Conservation (phyloP, 2,113 vertebrate genomes). For the Sitta europaea region DNA sequence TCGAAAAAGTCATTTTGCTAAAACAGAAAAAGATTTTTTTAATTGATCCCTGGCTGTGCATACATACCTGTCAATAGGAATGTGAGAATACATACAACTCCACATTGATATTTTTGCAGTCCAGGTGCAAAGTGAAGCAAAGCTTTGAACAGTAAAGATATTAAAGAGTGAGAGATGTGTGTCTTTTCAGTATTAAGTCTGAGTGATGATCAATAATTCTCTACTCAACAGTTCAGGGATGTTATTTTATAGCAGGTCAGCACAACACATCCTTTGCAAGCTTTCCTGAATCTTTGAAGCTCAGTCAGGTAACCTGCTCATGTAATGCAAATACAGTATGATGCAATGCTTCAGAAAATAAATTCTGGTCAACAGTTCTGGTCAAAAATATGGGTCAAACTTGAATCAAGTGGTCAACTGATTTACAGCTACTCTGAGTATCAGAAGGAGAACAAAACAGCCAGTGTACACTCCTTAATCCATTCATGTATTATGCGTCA, state of each 20-base stretch:
- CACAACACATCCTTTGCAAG: not conserved
- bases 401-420: not conserved
- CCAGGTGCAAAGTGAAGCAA: constrained; percentile 6
- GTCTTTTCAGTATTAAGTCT: not conserved
- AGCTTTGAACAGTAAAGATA: not conserved
- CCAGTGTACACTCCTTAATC: not conserved
- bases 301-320: not conserved
- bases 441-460: not conserved
- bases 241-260: not conserved
- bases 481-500: not conserved
- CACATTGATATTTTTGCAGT: not conserved
- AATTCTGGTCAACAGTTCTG: not conserved
- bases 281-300: not conserved
- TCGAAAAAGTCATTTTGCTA: not conserved
- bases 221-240: not conserved
- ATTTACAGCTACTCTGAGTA: not conserved
- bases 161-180: not conserved
- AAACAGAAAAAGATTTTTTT: not conserved
- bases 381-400: not conserved
- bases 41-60: not conserved
- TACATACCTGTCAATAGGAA: not conserved
- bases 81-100: not conserved
- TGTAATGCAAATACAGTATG: not conserved
- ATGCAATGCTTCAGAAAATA: not conserved
- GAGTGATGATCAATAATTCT: not conserved